Percentiles rank a stretch among this genome's conserved stretches.
phyloP scores from a whole-genome alignment of 1,140 invertebrate genomes.

The Drosophila bocqueti region DNA sequence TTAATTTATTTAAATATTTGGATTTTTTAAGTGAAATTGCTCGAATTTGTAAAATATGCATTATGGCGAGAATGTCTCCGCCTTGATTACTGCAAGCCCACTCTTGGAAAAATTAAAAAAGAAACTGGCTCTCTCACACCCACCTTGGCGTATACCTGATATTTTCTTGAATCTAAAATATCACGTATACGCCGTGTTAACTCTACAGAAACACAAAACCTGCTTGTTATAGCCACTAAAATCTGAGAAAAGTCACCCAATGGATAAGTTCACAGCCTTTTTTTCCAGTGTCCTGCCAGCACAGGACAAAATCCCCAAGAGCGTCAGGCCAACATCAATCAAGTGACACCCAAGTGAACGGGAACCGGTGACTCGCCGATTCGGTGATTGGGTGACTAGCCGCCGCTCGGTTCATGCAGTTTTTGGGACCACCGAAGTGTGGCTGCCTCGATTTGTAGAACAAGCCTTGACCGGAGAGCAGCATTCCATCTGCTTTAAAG shows the following conservation, averaged over 20 bases:
- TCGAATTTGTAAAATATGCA: background rate
- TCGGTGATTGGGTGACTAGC: constrained; percentile 13
- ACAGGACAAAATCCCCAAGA: background rate
- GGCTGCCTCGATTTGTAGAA: constrained; percentile 5
- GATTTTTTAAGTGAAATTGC: background rate
- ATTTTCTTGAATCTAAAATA: background rate
- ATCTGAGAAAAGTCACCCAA: background rate
- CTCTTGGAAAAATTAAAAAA: background rate
- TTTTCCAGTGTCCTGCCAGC: background rate
- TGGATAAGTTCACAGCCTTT: background rate
- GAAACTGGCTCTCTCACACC: background rate
- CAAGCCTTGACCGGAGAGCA: constrained; percentile 1
- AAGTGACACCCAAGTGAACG: constrained; percentile 22
- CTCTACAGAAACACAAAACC: background rate
- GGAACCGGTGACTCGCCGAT: constrained; percentile 28
- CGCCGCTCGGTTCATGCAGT: constrained; percentile 4
- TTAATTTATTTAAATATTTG: background rate
- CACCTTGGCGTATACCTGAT: background rate
- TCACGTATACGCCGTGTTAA: background rate
- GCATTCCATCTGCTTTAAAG: constrained; percentile 31
- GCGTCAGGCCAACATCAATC: constrained; percentile 37
- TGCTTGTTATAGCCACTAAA: background rate
- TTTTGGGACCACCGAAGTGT: background rate
- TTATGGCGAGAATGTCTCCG: background rate
- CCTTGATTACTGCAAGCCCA: background rate